These are phyloP conservation scores for Cerastis rubricosa DNA, from an alignment of 2,888 invertebrate species.

Conservation along the genomic window DNA sequence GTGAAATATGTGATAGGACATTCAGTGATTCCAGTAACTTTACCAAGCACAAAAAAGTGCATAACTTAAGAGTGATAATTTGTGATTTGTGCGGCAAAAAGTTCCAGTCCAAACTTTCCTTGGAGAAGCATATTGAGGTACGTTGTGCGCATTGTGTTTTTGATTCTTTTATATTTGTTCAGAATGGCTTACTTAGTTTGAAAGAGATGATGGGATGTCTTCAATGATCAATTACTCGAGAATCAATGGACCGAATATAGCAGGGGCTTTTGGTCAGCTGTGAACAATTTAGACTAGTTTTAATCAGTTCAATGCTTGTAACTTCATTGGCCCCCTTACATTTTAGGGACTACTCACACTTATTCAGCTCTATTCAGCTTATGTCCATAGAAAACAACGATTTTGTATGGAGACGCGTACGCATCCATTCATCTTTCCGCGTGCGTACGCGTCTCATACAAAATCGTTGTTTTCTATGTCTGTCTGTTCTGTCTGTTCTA, in stretches of 20 bases:
- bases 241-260: background rate
- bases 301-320: no score
- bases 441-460: no score
- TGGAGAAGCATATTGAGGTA: conserved; percentile 79
- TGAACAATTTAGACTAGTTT: background rate
- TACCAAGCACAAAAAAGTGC: conserved; percentile 85
- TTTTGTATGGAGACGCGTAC: no score
- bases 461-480: no score
- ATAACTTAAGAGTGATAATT: conserved; percentile 71
- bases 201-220: background rate
- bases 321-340: no score
- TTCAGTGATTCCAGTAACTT: conserved; percentile 86
- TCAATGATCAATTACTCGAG: background rate
- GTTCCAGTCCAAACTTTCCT: conserved; percentile 71
- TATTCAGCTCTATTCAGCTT: no score
- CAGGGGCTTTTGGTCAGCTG: background rate
- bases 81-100: conserved; percentile 81
- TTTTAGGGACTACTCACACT: no score
- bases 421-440: no score
- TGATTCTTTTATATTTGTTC: background rate
- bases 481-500: no score
- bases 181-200: background rate
- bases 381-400: no score
- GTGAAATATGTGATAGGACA: conserved; percentile 77
- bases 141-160: conserved; percentile 23